These are phyloP conservation scores for Siniperca scherzeri DNA, from an alignment of 2,797 vertebrate genomes.

Conservation along the genomic window DNA sequence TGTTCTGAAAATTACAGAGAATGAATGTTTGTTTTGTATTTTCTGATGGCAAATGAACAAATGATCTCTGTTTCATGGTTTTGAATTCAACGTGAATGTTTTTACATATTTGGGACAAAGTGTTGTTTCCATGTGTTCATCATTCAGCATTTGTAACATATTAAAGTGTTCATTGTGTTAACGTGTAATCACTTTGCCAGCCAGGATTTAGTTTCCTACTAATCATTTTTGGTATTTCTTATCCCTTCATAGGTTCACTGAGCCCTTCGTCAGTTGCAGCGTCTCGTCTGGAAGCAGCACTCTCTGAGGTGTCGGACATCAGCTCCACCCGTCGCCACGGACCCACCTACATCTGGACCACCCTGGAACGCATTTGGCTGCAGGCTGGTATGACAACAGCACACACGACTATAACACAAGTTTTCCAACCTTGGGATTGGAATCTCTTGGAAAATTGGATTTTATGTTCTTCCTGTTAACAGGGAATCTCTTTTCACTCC, in stretches of 20 bases:
- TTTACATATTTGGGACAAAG: background rate
- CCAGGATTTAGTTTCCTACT: background rate
- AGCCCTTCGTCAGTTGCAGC: conserved; percentile 91
- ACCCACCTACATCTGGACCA: conserved; percentile 93
- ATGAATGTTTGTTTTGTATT: background rate
- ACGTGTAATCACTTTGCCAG: background rate
- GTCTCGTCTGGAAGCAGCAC: conserved; percentile 94
- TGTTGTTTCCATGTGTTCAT: background rate
- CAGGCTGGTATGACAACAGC: conserved; percentile 89
- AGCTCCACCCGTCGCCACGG: conserved; percentile 91
- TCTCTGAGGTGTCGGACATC: conserved; percentile 92
- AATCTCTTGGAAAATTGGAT: conserved; percentile 12
- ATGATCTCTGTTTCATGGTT: background rate
- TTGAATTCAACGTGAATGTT: background rate
- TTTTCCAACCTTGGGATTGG: background rate
- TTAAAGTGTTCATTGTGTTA: conserved; percentile 4
- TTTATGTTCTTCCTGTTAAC: background rate
- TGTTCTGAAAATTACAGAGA: conserved; percentile 6
- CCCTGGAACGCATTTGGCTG: conserved; percentile 96
- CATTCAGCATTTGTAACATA: background rate
- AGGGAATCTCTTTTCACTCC: background rate
- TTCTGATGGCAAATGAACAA: background rate
- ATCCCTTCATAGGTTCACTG: conserved; percentile 86
- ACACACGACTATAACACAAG: background rate
- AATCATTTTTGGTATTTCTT: background rate